Evolutionary conservation across 1,140 invertebrate genomes (phyloP), one percentile per base, ranked within the genome.

Genomic region (Tenebrio molitor): DNA sequence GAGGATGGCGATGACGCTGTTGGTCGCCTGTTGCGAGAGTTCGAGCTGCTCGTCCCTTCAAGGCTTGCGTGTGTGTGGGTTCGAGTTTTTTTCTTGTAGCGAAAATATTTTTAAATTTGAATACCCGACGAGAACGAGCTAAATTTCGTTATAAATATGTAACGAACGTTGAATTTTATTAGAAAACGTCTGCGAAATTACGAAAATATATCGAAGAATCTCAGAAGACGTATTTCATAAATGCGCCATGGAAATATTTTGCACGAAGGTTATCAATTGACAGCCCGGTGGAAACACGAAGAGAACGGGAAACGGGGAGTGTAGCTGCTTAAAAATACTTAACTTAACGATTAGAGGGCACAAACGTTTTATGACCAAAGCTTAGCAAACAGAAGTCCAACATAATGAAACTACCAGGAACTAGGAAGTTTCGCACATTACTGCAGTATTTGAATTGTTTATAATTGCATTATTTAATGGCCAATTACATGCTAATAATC

Each of bases 61-160:
- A 66, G 64, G 36, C 42, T 66, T 66, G 64, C 64, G 64, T 66
- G 64, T 66, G 36, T 66, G 36, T 58, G 50, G 50, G 50, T 58
- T 58, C 50, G 50, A 15, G 21, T 58, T 58, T 58, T 58, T 58
- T 58, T 58, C 50, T 29, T 58, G 50, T 58, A 58, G 50, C 50
- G 50, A 58, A 58, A 58, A 58, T 58, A 58, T 58, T 58, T 58
- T 58, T 58, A 58, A 58, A 58, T 58, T 58, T 58, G 50, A 58
- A 58, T 58, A 58, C 23, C n/a, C 50, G 50, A 29, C 23, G 50
- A 58, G 50, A 29, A 58, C 50, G 21, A 58, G 23, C n/a, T 58
- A 58, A 29, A 58, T 50, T 50, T 50, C 25, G 50, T 25, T 58
- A 29, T 29, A 58, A 58, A 58, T 58, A 25, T 58, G 23, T 25